Conservation (phyloP, 1,140 invertebrate genomes). For the Solen grandis region DNA sequence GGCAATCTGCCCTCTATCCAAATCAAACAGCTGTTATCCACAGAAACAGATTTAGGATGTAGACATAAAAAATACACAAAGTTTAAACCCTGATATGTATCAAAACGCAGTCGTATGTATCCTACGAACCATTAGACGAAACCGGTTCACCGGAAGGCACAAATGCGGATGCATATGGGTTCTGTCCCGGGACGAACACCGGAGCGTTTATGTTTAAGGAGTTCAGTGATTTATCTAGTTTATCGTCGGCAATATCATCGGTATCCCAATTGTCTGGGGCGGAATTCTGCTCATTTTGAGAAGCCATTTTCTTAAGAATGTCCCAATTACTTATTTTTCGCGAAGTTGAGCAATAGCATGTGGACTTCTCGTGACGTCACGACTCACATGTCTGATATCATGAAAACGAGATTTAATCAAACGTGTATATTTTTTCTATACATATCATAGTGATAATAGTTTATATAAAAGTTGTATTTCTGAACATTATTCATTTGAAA, state of each 20-base stretch:
- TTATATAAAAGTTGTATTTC: too few relatives aligned
- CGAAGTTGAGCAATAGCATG: conserved; percentile 49
- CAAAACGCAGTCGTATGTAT: too few relatives aligned
- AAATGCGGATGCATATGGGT: conserved; percentile 97
- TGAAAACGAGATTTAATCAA: too few relatives aligned
- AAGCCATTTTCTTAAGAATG: conserved; percentile 64
- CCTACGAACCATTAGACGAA: background rate
- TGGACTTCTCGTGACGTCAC: conserved; percentile 60
- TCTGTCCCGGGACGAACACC: conserved; percentile 83
- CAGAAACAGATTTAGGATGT: background rate
- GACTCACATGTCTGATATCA: conserved; percentile 15
- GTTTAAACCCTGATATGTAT: too few relatives aligned
- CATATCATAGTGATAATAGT: too few relatives aligned
- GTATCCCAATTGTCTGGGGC: conserved; percentile 88
- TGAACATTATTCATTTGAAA: too few relatives aligned
- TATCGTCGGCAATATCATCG: conserved; percentile 59
- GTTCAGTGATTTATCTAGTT: conserved; percentile 66
- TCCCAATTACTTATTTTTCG: conserved; percentile 4
- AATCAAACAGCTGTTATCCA: background rate
- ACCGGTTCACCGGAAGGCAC: conserved; percentile 88
- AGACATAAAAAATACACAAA: background rate
- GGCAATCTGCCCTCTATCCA: background rate
- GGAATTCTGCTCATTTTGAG: conserved; percentile 76
- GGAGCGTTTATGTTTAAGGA: conserved; percentile 87
- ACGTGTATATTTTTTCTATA: too few relatives aligned